These are phyloP conservation scores for Mus musculus DNA, from an alignment of 2,113 vertebrate genomes.

Conservation along the genomic window GRCm39 chr4:86053501-86054000, in stretches of 20 bases:
- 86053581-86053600: background rate
- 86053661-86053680: background rate
- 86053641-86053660: background rate
- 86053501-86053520: background rate
- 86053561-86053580: background rate
- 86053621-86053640: background rate
- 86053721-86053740: background rate
- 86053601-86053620: background rate
- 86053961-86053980: slow-evolving; percentile 9
- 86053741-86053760: background rate
- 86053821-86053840: background rate
- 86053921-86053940: background rate
- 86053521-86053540: background rate
- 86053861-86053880: slow-evolving; percentile 4
- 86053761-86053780: background rate
- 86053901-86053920: background rate
- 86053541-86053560: background rate
- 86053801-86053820: background rate
- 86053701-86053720: background rate
- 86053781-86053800: background rate
- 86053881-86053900: background rate
- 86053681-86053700: background rate
- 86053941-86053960: slow-evolving; percentile 22
- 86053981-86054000: background rate
- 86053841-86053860: background rate